Conservation (phyloP, 2,113 vertebrate genomes). For the Serinus canaria region DNA sequence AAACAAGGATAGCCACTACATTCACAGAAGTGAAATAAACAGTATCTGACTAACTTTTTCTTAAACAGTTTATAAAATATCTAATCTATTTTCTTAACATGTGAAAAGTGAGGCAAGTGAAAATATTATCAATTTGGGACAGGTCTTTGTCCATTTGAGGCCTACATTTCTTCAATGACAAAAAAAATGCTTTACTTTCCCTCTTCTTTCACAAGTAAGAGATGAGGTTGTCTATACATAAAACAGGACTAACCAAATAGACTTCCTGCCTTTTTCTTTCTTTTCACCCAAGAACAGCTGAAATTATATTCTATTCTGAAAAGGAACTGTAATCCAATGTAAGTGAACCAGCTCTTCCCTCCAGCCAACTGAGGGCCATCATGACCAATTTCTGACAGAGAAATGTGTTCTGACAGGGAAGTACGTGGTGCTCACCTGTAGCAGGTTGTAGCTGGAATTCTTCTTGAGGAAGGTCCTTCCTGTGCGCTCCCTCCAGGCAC, state of each 20-base stretch:
- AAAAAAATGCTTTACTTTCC: not conserved
- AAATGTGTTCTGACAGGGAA: not conserved
- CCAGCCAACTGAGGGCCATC: not conserved
- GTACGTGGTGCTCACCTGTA: constrained; percentile 79
- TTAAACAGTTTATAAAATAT: not conserved
- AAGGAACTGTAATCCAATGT: not conserved
- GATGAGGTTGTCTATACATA: not conserved
- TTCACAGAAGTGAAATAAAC: not conserved
- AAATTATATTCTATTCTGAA: not conserved
- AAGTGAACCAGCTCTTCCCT: not conserved
- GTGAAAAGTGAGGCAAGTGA: not conserved
- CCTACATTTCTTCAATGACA: not conserved
- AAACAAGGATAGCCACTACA: not conserved
- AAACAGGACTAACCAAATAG: not conserved
- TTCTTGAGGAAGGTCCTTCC: constrained; percentile 98
- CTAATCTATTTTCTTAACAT: not conserved
- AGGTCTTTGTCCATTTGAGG: not conserved
- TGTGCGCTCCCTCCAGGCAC: constrained; percentile 94
- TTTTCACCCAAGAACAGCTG: not conserved
- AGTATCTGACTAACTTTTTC: not conserved
- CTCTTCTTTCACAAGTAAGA: not conserved
- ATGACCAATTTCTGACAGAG: not conserved
- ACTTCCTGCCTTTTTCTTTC: not conserved
- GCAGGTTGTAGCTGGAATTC: constrained; percentile 91
- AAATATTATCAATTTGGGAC: not conserved